Evolutionary conservation across 2,888 invertebrate species (phyloP).

Genomic region (Ypsolopha sequella): DNA sequence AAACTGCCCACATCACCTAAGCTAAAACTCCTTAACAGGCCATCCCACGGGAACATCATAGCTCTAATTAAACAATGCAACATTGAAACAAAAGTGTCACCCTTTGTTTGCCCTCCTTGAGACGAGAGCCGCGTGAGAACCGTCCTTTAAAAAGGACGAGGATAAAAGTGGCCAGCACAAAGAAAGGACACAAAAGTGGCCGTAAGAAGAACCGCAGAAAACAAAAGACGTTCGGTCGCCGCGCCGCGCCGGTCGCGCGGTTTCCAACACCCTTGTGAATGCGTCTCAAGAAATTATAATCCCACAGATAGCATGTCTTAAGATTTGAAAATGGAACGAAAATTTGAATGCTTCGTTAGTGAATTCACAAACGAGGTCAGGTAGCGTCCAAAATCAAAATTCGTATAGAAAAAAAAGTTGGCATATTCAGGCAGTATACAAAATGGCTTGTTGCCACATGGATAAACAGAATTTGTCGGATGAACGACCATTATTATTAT

Average conservation of each 20-base stretch:
- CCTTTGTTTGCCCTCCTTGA: conserved; percentile 30
- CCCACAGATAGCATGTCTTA: neutral
- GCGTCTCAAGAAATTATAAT: no score
- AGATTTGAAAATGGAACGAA: neutral
- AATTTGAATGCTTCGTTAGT: no score
- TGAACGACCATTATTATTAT: no score
- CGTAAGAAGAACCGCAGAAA: neutral
- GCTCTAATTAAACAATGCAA: conserved; percentile 41
- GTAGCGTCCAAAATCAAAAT: no score
- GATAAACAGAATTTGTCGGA: no score
- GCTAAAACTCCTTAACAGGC: conserved; percentile 1
- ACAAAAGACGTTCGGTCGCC: neutral
- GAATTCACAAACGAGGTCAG: no score
- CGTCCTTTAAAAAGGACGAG: neutral
- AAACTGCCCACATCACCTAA: neutral
- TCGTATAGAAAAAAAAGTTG: no score
- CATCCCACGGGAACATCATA: conserved; percentile 11
- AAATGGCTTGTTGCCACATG: no score
- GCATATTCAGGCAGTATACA: no score
- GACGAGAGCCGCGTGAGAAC: conserved; percentile 7
- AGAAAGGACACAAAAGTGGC: neutral
- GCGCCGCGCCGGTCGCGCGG: no score
- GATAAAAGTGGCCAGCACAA: neutral
- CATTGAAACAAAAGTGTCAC: conserved; percentile 37
- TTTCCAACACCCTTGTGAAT: no score